phyloP scores from a whole-genome alignment of 2,113 vertebrate species.

The Hypanus sabinus region DNA sequence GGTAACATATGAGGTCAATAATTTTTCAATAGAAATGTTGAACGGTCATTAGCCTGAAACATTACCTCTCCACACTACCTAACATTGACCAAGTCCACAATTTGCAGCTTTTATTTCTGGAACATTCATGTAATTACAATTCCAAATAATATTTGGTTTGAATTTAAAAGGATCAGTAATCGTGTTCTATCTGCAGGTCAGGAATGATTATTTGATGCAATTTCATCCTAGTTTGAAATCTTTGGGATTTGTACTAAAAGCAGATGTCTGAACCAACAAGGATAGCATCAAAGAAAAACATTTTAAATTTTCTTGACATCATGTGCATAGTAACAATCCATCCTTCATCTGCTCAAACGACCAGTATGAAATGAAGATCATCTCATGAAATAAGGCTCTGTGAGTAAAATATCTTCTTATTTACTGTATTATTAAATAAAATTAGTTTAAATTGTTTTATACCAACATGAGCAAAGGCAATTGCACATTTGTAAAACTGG shows the following conservation, averaged over 20 bases:
- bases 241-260: conserved; percentile 1
- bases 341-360: conserved; percentile 5
- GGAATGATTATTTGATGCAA: background rate
- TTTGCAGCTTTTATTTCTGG: background rate
- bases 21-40: too few species aligned
- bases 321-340: background rate
- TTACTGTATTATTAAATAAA: background rate
- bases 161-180: conserved; percentile 4
- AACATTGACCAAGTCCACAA: too few species aligned
- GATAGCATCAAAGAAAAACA: conserved; percentile 8
- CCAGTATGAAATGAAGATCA: background rate
- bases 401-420: background rate
- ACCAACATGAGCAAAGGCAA: background rate
- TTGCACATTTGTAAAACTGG: background rate
- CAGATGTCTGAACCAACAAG: background rate
- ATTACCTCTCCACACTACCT: too few species aligned
- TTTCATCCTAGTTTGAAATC: background rate
- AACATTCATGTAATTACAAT: background rate
- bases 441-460: background rate
- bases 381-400: background rate
- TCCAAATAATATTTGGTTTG: conserved; percentile 3
- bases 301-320: conserved; percentile 9
- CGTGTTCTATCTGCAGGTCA: background rate
- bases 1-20: too few species aligned
- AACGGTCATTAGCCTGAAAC: too few species aligned